Base-by-base conservation (phyloP, 2,888 invertebrate species). In the Agapostemon virescens region DNA sequence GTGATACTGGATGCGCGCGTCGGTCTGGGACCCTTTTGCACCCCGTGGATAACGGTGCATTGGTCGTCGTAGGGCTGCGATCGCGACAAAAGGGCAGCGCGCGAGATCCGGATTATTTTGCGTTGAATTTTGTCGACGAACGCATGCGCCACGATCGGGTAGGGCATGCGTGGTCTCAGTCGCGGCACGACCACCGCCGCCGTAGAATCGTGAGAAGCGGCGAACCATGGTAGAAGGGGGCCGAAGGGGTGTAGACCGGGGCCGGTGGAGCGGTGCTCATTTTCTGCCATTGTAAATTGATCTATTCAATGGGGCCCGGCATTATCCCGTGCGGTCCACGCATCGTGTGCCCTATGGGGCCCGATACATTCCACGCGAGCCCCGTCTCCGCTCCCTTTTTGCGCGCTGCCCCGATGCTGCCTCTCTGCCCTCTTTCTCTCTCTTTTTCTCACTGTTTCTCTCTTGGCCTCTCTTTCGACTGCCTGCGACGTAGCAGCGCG, bases 201-300 rank as follows among this genome's bases (percentile, higher is more conserved):
- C 79, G 80, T 23, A 68, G 83, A 83, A 63, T 84, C 86, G 86
- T 86, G 86, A 86, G 86, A 86, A 86, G 86, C 84, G 80, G 26
- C 79, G 80, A 85, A 82, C 77, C 85, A 81, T 83, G 40, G 15
- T 33, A 71, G 66, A 42, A 69, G 66, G 76, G 64, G 76, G 55
- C 17, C 63, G 77, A 79, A 74, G 77, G 82, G 84, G 72, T 81
- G 84, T 36, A 36, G 20, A n/a, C 73, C 55, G 33, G 69, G 69
- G 79, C 69, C 79, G 82, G 74, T 69, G 83, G 79, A 80, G 82
- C 73, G 84, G 89, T 92, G 92, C 91, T 92, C 92, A 90, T 92
- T 92, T 92, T 90, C 90, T 90, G 90, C 91, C 92, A 92, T 92
- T 92, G 92, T 92, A 92, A 92, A 92, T 92, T 92, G 92, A 92